Base-by-base conservation (phyloP, 1,140 invertebrate species). In the Drosophila subpulchrella region DNA sequence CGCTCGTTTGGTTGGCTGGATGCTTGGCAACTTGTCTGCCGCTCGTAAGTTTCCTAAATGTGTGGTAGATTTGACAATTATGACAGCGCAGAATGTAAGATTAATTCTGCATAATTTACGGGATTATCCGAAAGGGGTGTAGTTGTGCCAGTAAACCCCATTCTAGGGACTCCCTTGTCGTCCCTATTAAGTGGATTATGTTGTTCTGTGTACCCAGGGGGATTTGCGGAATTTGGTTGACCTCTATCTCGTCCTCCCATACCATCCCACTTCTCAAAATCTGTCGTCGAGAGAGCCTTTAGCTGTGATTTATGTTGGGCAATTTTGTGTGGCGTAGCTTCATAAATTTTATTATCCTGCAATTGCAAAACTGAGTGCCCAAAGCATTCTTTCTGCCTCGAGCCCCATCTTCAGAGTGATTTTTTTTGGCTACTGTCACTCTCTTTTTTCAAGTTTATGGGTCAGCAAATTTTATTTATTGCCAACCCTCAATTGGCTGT, bases 31-130 rank as follows among this genome's bases (percentile, higher is more conserved):
- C 39, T 46, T 50, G 47, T 48, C 39, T 51, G 48, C 47, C 51
- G 48, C 48, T 84, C 70, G 51, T 81, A 65, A 59, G 59, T 73
- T 79, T 68, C 44, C 58, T 51, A 89, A 88, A 83, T 88, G 79
- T 88, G 79, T 89, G 79, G 84, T 89, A 88, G 79, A 88, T 89
- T 77, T 88, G 75, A 83, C 83, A 88, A 89, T 88, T 89, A 89
- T 88, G 84, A 83, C 83, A 88, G 80, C 75, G 61, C 61, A 57
- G 80, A 81, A 67, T 86, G 68, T 77, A 72, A 78, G 82, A 80
- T 89, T 75, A 73, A 86, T 83, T 83, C 82, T 66, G 70, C 70
- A 86, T 86, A 86, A 86, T 71, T 82, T 78, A 67, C 74, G 48
- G 42, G 56, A 42, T 41, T 30, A 58, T 51, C 46, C 57, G 24